Percentiles rank a stretch among this genome's conserved stretches.
These are phyloP conservation scores for Drosophila paranaensis DNA, from an alignment of 2,888 invertebrate genomes.

Conservation along the genomic window DNA sequence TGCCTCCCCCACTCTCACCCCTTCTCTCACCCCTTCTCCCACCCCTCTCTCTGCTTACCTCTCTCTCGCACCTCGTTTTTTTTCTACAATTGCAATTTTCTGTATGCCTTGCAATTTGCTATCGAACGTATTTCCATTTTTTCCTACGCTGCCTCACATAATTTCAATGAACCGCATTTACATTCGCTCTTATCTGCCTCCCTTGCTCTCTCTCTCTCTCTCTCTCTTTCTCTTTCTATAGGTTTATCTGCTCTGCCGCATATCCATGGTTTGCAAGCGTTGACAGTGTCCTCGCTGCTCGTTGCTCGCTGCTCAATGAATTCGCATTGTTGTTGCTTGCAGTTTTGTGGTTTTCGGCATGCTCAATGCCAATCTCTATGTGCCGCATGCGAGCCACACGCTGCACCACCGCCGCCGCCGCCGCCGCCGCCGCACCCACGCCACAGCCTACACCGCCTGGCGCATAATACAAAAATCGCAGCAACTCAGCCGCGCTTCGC, in stretches of 20 bases:
- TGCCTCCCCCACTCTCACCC: too few relatives aligned
- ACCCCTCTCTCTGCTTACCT: background rate
- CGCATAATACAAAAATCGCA: constrained; percentile 53
- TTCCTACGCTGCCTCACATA: constrained; percentile 56
- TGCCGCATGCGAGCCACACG: constrained; percentile 16
- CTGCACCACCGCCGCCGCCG: background rate
- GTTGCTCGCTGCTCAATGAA: constrained; percentile 41
- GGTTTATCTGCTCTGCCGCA: constrained; percentile 15
- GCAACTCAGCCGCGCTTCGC: constrained; percentile 72
- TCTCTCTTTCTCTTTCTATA: background rate
- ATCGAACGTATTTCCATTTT: constrained; percentile 44
- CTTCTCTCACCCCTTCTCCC: too few relatives aligned
- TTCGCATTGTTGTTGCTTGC: constrained; percentile 51
- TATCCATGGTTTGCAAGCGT: constrained; percentile 41
- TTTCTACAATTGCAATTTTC: constrained; percentile 31
- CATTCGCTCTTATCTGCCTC: constrained; percentile 37
- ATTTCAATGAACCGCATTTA: constrained; percentile 74
- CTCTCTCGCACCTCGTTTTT: background rate
- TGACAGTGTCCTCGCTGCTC: constrained; percentile 52
- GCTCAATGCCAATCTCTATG: constrained; percentile 72
- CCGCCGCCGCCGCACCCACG: too few relatives aligned
- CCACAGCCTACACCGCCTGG: background rate
- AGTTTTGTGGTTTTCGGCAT: constrained; percentile 63
- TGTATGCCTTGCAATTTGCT: constrained; percentile 51
- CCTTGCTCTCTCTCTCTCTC: constrained; percentile 1